Evolutionary conservation across 2,888 invertebrate species (phyloP), one percentile per base, ranked within the genome.

Genomic region (Tyria jacobaeae): DNA sequence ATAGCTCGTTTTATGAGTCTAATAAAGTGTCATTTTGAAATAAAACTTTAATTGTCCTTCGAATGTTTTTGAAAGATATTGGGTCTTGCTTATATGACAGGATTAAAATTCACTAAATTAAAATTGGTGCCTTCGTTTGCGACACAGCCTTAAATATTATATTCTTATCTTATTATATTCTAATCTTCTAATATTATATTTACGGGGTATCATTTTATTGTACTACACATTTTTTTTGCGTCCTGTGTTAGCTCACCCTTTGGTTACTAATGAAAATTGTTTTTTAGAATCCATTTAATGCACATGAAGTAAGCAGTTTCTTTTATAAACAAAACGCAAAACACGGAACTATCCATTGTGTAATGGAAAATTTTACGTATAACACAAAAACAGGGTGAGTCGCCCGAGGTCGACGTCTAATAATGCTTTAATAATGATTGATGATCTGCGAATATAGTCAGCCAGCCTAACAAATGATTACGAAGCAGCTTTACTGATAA

Each of bases 341-440:
- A 60, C 66, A 76, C 71, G 73, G 65, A 72, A 72, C 63, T 59
- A 58, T 58, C 60, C 64, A 71, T 79, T 71, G 66, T 71, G 71
- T 69, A 64, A 70, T 62, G 66, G 61, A 67, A 71, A 73, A 70
- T 75, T 72, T n/a, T 66, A 68, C 68, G 60, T 66, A 64, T 62
- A 66, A 64, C 71, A 79, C 70, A 76, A 75, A 75, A 76, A 71
- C 70, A 68, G 68, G 75, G 78, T 66, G 73, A 70, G 65, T 64
- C 60, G 57, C 17, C 59, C 72, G 76, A 76, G 76, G 78, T 71
- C 76, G 68, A 50, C 71, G 35, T 58, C 70, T 80, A 78, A 78
- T 79, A 76, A 70, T 73, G 65, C 70, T 73, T 70, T 80, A 78
- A 79, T 78, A 71, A 65, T 80, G 80, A 79, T 80, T 75, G 68